Percentiles rank a stretch among this genome's conserved stretches.
phyloP scores from a whole-genome alignment of 2,113 vertebrate species.

The Pongo abelii region DNA sequence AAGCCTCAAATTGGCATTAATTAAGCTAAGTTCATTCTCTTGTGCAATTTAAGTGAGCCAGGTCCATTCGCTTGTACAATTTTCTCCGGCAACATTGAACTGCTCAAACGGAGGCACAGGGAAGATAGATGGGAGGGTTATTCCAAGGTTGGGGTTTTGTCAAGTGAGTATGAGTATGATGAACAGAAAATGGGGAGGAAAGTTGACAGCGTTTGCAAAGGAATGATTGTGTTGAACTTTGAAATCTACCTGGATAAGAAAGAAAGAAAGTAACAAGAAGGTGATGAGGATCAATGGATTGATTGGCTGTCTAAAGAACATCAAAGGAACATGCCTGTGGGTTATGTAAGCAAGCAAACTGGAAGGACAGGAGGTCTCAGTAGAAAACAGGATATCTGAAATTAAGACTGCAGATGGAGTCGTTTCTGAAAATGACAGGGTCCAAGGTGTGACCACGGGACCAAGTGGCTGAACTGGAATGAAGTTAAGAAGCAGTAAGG shows the following conservation, averaged over 20 bases:
- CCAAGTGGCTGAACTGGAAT: background rate
- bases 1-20: too few species aligned
- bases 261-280: background rate
- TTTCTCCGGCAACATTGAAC: background rate
- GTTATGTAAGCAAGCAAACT: background rate
- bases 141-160: background rate
- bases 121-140: background rate
- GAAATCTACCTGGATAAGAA: background rate
- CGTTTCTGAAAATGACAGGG: background rate
- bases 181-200: background rate
- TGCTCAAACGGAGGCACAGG: background rate
- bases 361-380: background rate
- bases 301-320: background rate
- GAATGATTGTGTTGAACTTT: background rate
- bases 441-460: background rate
- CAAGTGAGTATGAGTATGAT: background rate
- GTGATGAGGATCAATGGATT: background rate
- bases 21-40: background rate
- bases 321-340: background rate
- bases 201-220: background rate
- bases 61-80: background rate
- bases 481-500: background rate
- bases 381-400: background rate
- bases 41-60: background rate
- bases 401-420: background rate